Evolutionary conservation across 2,797 vertebrate genomes (phyloP).

Genomic region (Scolopax bukidnonensis): DNA sequence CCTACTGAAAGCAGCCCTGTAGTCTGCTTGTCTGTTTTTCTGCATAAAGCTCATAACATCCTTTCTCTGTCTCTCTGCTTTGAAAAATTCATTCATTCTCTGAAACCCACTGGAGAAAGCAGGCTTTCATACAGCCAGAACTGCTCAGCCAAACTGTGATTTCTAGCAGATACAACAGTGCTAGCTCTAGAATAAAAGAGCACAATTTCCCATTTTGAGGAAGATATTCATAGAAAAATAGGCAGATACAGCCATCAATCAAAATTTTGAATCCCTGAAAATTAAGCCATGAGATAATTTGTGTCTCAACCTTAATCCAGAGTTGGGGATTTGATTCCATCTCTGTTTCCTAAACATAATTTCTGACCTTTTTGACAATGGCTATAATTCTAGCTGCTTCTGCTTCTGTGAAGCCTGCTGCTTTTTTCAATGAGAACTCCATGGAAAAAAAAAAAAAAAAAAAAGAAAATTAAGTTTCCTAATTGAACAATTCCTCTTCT

Average conservation of each 20-base stretch:
- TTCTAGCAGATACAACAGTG: background rate
- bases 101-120: background rate
- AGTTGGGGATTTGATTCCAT: background rate
- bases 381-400: background rate
- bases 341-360: background rate
- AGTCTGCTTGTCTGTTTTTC: background rate
- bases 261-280: background rate
- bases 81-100: background rate
- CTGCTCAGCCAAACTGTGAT: background rate
- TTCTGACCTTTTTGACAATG: background rate
- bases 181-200: background rate
- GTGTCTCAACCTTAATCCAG: background rate
- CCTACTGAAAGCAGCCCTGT: background rate
- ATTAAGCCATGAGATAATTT: background rate
- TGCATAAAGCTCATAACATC: background rate
- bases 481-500: background rate
- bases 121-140: background rate
- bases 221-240: background rate
- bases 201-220: background rate
- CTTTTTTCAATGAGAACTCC: background rate
- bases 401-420: background rate
- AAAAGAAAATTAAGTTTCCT: background rate
- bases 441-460: fast-evolving
- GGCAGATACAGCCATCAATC: background rate
- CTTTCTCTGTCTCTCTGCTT: background rate